Percentiles rank a stretch among this genome's conserved stretches.
Conservation (phyloP, 2,797 vertebrate genomes). For the Halcyon badia region DNA sequence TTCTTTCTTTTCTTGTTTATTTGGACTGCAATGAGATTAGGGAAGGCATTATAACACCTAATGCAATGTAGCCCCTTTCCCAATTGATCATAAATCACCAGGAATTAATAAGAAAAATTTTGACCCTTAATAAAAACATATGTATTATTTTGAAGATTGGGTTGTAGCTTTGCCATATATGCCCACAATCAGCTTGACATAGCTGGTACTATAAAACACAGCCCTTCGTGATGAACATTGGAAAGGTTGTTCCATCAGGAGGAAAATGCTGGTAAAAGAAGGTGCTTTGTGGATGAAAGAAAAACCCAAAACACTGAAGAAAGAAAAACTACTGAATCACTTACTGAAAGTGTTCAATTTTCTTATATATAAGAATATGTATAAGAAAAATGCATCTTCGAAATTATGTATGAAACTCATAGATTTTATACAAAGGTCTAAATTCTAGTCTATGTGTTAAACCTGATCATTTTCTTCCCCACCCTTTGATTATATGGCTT, state of each 20-base stretch:
- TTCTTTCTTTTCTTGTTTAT: background rate
- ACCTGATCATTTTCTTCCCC: slow-evolving; percentile 14
- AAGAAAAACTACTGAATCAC: background rate
- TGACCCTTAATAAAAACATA: background rate
- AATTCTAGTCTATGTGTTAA: background rate
- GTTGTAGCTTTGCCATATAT: background rate
- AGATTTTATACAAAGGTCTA: background rate
- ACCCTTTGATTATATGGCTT: background rate
- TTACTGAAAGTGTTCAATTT: background rate
- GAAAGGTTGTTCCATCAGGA: background rate
- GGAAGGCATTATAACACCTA: background rate
- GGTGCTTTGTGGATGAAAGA: background rate
- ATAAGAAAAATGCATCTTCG: background rate
- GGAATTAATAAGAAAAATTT: background rate
- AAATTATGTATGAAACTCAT: background rate
- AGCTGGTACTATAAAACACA: background rate
- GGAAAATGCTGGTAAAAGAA: background rate
- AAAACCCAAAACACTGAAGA: background rate
- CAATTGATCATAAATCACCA: background rate
- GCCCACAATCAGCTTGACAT: background rate
- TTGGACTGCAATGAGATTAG: background rate
- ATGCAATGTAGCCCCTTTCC: background rate
- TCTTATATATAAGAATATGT: background rate
- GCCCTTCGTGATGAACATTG: background rate
- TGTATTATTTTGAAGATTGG: background rate